Conservation (phyloP, 1,140 invertebrate genomes). For the Rhynchophorus ferrugineus region DNA sequence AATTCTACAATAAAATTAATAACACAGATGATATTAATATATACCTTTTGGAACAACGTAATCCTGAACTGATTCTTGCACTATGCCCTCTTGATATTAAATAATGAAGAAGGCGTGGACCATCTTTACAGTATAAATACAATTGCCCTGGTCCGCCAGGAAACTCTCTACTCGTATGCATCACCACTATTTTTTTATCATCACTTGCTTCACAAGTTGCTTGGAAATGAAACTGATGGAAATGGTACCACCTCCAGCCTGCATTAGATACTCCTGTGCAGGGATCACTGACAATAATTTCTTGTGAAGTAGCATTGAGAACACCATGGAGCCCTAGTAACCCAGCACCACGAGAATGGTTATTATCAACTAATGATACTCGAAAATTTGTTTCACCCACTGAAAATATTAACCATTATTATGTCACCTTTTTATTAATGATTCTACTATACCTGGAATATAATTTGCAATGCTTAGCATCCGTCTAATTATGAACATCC, state of each 20-base stretch:
- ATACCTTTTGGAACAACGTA: constrained; percentile 9
- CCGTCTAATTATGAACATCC: constrained; percentile 47
- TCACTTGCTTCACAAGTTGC: constrained; percentile 44
- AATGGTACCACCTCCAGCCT: constrained; percentile 46
- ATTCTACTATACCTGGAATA: constrained; percentile 29
- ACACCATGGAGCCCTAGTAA: constrained; percentile 48
- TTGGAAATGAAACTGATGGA: constrained; percentile 46
- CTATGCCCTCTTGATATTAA: constrained; percentile 44
- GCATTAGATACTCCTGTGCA: constrained; percentile 42
- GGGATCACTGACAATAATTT: constrained; percentile 45
- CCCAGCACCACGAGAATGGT: constrained; percentile 45
- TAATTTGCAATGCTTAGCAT: constrained; percentile 40
- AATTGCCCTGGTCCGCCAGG: constrained; percentile 45
- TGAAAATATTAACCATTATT: constrained; percentile 24
- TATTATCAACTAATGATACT: constrained; percentile 49
- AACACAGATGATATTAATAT: not conserved
- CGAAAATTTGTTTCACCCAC: constrained; percentile 41
- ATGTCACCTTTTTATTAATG: not conserved
- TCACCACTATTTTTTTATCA: constrained; percentile 47
- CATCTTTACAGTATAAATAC: constrained; percentile 45
- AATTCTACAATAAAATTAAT: not conserved
- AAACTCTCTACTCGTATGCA: constrained; percentile 49
- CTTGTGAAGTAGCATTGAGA: constrained; percentile 40
- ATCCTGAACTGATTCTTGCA: constrained; percentile 26
- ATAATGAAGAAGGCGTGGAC: constrained; percentile 40